Percentiles rank a stretch among this genome's conserved stretches.
These are phyloP conservation scores for Heterocephalus glaber DNA, from an alignment of 2,113 vertebrate species.

Conservation along the genomic window DNA sequence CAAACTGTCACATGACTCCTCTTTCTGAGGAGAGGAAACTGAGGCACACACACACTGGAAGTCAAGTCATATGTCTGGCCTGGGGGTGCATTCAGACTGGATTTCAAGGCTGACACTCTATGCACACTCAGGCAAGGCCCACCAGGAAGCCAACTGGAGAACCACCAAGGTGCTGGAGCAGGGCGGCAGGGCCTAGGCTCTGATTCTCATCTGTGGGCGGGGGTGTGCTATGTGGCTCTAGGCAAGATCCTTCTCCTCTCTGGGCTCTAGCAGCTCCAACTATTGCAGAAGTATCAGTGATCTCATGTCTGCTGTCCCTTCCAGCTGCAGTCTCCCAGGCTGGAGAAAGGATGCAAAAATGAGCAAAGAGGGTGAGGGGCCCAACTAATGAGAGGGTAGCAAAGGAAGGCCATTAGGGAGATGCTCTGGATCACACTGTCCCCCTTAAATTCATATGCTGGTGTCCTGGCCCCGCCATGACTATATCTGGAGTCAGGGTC, in stretches of 20 bases:
- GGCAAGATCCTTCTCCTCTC: neutral
- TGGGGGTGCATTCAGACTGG: neutral
- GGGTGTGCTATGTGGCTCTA: neutral
- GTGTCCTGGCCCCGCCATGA: rapidly evolving
- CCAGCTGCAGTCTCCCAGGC: neutral
- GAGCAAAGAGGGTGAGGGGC: neutral
- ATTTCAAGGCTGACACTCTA: neutral
- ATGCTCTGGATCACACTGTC: too few species aligned
- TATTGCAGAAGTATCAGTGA: neutral
- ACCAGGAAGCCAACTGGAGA: neutral
- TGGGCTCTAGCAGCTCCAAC: neutral
- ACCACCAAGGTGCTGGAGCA: rapidly evolving
- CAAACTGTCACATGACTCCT: neutral
- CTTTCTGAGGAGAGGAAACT: neutral
- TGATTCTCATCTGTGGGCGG: neutral
- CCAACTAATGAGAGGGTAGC: neutral
- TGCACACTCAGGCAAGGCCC: neutral
- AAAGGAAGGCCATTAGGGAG: neutral
- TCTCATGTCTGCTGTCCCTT: neutral
- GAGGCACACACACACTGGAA: neutral
- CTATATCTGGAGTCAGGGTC: neutral
- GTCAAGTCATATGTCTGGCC: neutral
- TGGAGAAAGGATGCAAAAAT: neutral
- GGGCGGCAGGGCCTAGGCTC: neutral
- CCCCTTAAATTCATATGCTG: neutral